A percentile compares a stretch with the other conserved stretches of the same genome.
Conservation (phyloP, 2,888 invertebrate species). For the Villa cingulata region DNA sequence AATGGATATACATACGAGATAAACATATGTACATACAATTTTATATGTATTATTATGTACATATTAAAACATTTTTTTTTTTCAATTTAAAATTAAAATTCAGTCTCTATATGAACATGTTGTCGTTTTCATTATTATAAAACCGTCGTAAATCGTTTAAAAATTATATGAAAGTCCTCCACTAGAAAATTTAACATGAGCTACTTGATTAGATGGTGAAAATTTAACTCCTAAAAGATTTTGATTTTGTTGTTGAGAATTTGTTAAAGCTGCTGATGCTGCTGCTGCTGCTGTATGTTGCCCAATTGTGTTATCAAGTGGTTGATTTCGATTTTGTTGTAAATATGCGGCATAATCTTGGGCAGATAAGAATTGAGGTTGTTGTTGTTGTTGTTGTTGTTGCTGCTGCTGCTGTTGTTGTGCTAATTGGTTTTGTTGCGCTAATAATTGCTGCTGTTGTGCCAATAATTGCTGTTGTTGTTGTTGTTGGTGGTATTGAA, state of each 20-base stretch:
- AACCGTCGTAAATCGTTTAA: no score
- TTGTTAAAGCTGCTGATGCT: conserved; percentile 15
- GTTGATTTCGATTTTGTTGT: conserved; percentile 11
- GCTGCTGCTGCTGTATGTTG: conserved; percentile 16
- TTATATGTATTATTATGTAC: no score
- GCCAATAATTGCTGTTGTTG: conserved; percentile 27
- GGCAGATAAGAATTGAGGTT: not conserved
- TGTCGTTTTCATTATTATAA: no score
- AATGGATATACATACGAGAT: no score
- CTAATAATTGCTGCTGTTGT: conserved; percentile 20
- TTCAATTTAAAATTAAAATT: no score
- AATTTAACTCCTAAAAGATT: conserved; percentile 31
- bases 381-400: conserved; percentile 9
- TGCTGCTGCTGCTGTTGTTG: conserved; percentile 20
- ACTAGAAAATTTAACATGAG: conserved; percentile 38
- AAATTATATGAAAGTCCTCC: conserved; percentile 31
- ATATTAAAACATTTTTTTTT: no score
- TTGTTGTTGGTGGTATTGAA: conserved; percentile 20
- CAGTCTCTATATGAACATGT: no score
- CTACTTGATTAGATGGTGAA: conserved; percentile 38
- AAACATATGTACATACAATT: no score
- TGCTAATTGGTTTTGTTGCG: conserved; percentile 18
- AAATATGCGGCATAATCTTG: conserved; percentile 6
- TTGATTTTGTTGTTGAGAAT: conserved; percentile 9
- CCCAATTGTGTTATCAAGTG: conserved; percentile 6